Conservation (phyloP, 2,797 vertebrate genomes). For the Pelochelys cantorii region DNA sequence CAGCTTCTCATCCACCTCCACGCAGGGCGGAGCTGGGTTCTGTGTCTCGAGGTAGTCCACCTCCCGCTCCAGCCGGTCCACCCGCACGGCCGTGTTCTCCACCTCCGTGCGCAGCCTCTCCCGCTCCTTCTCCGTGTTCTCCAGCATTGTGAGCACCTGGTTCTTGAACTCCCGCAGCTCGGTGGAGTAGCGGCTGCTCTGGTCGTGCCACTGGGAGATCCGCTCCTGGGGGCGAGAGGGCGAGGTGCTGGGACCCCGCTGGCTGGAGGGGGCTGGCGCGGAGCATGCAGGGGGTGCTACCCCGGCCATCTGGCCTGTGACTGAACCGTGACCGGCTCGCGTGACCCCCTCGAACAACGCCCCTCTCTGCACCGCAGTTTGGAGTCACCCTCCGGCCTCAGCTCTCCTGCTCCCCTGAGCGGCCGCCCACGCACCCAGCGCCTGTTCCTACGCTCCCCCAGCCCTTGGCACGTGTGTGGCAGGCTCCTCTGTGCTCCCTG, state of each 20-base stretch:
- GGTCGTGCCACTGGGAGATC: slow-evolving; percentile 93
- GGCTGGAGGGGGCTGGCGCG: neutral
- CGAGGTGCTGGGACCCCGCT: neutral
- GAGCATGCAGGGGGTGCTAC: neutral
- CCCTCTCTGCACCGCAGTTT: neutral
- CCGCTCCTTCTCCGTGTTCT: slow-evolving; percentile 87
- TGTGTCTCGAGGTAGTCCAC: slow-evolving; percentile 92
- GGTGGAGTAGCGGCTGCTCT: slow-evolving; percentile 87
- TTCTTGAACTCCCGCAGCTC: slow-evolving; percentile 93
- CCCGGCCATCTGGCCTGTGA: neutral
- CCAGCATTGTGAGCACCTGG: slow-evolving; percentile 86
- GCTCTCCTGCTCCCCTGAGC: neutral
- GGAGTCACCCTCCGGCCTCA: neutral
- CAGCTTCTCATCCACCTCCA: slow-evolving; percentile 87
- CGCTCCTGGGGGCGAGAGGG: slow-evolving; percentile 84
- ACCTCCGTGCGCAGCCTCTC: slow-evolving; percentile 83
- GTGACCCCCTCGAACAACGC: neutral
- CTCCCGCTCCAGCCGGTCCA: slow-evolving; percentile 90
- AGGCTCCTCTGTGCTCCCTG: neutral
- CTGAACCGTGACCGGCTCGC: neutral
- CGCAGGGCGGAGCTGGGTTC: slow-evolving; percentile 89
- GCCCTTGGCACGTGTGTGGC: neutral
- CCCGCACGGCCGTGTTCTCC: slow-evolving; percentile 80
- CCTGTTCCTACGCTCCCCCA: neutral
- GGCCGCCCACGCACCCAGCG: neutral